Base-by-base conservation (phyloP, 2,888 invertebrate species). In the Watsonalla binaria region DNA sequence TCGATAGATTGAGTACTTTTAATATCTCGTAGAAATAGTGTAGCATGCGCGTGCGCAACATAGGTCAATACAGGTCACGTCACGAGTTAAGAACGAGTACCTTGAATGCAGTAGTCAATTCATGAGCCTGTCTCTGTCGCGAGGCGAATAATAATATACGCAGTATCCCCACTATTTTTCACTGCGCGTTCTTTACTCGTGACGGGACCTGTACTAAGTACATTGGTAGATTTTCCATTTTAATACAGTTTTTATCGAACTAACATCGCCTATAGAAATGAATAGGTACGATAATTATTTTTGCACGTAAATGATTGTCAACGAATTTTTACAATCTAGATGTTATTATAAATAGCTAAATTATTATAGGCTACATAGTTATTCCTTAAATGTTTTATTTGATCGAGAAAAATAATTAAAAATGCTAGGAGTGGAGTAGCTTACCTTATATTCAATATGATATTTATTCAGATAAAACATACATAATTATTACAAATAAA, bases 1-100 rank as follows among this genome's bases (percentile, higher is more conserved):
- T 56, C 60, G 49, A 62, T 67, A 67, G 63, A 57, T 56, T 47
- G 39, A 50, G 59, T 59, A 59, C 56, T 51, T 56, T 51, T 54
- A 55, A 48, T 15, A 51, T 47, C 15, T 51, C 56, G 56, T 56
- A 50, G 54, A 53, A 54, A 50, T 54, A 52, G 55, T 47, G 48
- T 46, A 51, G 53, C 47, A 50, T 54, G 51, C 51, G 55, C 8
- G 11, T 11, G 42, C 42, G 11, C 42, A 42, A 42, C 8, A 37
- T 37, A 37, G 5, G 0, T 11, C 6, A 42, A 42, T 11, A 42
- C 9, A 42, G 24, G 24, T 24, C 2, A 1, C 24, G 24, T 24
- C 24, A 24, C 24, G 1, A 24, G 24, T 24, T 24, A 24, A 24
- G 24, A 24, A 24, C 24, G 24, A 24, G 2, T 24, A 24, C 24